A percentile compares a stretch with the other conserved stretches of the same genome.
Conservation (phyloP, 2,113 vertebrate genomes). For the Suricata suricatta region DNA sequence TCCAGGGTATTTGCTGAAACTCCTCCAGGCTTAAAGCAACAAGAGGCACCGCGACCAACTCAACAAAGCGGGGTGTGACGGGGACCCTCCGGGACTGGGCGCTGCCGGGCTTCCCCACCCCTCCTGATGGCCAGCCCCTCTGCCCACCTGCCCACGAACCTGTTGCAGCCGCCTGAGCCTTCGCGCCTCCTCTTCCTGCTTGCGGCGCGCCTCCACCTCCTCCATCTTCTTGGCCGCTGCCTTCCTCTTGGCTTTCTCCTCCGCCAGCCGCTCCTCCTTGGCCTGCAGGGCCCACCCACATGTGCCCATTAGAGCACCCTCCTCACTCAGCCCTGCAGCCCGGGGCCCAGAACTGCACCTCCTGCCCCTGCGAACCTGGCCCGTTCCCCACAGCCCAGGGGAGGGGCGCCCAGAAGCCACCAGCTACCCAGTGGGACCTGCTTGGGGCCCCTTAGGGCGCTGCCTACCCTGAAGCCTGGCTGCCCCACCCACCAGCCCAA, state of each 20-base stretch:
- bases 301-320: neutral
- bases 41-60: too few species aligned
- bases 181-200: constrained; percentile 91
- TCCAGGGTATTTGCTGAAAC: too few species aligned
- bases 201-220: constrained; percentile 90
- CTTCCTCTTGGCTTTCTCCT: constrained; percentile 93
- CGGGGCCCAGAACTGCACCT: neutral
- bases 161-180: constrained; percentile 89
- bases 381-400: neutral
- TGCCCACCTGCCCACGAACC: constrained; percentile 67
- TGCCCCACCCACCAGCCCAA: fast-evolving
- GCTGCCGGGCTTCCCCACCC: fast-evolving
- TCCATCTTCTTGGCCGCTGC: constrained; percentile 90
- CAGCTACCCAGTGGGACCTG: too few species aligned
- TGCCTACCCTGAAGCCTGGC: fast-evolving
- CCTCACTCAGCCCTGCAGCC: neutral
- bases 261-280: constrained; percentile 90
- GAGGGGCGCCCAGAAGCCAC: neutral
- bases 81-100: fast-evolving
- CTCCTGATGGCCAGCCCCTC: fast-evolving
- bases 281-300: constrained; percentile 75
- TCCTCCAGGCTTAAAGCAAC: neutral
- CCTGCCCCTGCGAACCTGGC: fast-evolving
- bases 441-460: fast-evolving
- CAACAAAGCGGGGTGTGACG: fast-evolving